Conservation (phyloP, 2,113 vertebrate species). For the Microtus pennsylvanicus region DNA sequence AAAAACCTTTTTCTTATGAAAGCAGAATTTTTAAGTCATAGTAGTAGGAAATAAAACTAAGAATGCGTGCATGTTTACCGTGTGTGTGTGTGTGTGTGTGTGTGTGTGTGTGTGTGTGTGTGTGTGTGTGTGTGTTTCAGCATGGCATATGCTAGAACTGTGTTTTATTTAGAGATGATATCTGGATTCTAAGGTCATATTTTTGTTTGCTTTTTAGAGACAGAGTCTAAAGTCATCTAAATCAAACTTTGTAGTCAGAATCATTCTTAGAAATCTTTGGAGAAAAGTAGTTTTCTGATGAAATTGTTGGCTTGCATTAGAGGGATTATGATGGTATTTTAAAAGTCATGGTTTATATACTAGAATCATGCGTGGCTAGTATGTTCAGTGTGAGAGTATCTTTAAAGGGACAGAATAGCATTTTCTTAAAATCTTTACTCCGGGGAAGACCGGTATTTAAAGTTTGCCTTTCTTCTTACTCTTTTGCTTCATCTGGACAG, state of each 20-base stretch:
- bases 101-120: background rate
- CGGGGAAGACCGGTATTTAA: background rate
- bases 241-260: background rate
- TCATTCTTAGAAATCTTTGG: slow-evolving; percentile 26
- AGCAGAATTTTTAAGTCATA: slow-evolving; percentile 51
- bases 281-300: slow-evolving; percentile 25
- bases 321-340: background rate
- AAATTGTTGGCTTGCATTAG: slow-evolving; percentile 18
- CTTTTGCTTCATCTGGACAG: slow-evolving; percentile 11
- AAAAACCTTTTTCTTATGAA: slow-evolving; percentile 2
- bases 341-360: background rate
- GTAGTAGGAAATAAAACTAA: slow-evolving; percentile 11
- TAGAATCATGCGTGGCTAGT: background rate
- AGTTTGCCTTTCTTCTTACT: background rate
- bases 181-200: slow-evolving; percentile 10
- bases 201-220: background rate
- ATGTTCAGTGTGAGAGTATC: background rate
- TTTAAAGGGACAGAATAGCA: too few species aligned
- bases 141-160: background rate
- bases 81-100: background rate
- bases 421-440: background rate
- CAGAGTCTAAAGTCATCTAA: slow-evolving; percentile 11
- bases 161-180: slow-evolving; percentile 16
- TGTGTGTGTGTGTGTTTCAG: background rate
- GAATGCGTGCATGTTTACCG: background rate